Base-by-base conservation (phyloP, 2,113 vertebrate genomes). In the Mormoops blainvillei region DNA sequence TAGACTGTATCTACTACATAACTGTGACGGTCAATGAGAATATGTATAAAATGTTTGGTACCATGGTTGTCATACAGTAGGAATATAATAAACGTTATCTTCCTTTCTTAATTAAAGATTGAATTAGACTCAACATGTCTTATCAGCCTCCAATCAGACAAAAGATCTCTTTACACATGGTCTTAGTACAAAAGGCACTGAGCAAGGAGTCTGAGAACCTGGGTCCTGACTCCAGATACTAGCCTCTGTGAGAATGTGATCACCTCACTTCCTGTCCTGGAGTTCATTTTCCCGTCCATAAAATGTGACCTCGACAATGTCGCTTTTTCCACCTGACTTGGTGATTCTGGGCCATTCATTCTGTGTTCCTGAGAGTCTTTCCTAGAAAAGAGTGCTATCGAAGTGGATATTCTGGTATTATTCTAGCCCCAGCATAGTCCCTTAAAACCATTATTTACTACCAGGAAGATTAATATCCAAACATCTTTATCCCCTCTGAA, bases 201-300 rank as follows among this genome's bases (percentile, higher is more conserved):
- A 61, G 65, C 31, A 28, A 38, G 48, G 81, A 52, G 15, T 33
- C 15, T 71, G n/a, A 87, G 70, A 78, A 63, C 71, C 45, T 71
- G 45, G 93, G 56, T 58, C 67, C 87, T 77, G 45, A 22, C 52
- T n/a, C 67, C 43, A 77, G 63, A 83, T 22, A 65, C 58, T 84
- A 87, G 87, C 63, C n/a, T 96, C 58, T 71, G 28, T 81, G 38
- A 87, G 67, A 96, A 92, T 41, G 20, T 96, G 52, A 20, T 48
- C 70, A 76, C 45, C n/a, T 80, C 45, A 52, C 45, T 95, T 88
- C 58, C 80, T 96, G 28, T 74, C 65, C 84, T 93, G 89, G 83
- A 84, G 36, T 94, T 76, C 74, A 3, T 61, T 85, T 97, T 61
- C 24, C 22, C 12, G 36, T 22, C 54, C 24, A 65, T 67, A 81